These are phyloP conservation scores for Pristionchus arcanus DNA, from an alignment of 2,888 invertebrate species.

Conservation along the genomic window DNA sequence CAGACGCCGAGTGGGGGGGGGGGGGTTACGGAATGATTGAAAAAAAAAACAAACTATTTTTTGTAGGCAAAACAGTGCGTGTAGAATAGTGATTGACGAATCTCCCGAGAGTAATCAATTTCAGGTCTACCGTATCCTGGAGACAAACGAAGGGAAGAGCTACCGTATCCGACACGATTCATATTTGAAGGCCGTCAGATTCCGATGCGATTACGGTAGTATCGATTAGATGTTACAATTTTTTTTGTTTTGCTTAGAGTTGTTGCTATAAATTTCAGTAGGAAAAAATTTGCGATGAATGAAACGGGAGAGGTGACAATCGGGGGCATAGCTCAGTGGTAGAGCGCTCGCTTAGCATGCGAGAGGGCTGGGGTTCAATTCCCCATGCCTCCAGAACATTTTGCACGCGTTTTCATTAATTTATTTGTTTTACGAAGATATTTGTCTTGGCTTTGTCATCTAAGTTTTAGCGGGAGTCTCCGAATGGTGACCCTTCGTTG, in stretches of 20 bases:
- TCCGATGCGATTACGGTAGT: slow-evolving; percentile 31
- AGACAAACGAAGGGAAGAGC: neutral
- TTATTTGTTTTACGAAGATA: neutral
- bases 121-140: slow-evolving; percentile 32
- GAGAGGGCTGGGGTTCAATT: neutral
- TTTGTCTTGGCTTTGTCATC: neutral
- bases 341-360: neutral
- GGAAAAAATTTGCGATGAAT: too few species aligned
- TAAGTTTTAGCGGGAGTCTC: neutral
- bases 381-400: neutral
- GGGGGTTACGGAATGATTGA: too few species aligned
- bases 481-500: neutral
- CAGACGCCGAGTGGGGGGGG: too few species aligned
- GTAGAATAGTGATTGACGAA: too few species aligned
- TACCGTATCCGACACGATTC: slow-evolving; percentile 30
- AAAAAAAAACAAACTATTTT: too few species aligned
- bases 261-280: neutral
- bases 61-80: too few species aligned
- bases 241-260: slow-evolving; percentile 4
- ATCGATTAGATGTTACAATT: neutral
- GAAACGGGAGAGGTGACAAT: too few species aligned
- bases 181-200: slow-evolving; percentile 6
- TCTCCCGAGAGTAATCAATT: too few species aligned
- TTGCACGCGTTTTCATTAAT: neutral
- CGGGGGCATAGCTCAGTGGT: too few species aligned